These are phyloP conservation scores for Borostomias antarcticus DNA, from an alignment of 2,797 vertebrate species.

Conservation along the genomic window DNA sequence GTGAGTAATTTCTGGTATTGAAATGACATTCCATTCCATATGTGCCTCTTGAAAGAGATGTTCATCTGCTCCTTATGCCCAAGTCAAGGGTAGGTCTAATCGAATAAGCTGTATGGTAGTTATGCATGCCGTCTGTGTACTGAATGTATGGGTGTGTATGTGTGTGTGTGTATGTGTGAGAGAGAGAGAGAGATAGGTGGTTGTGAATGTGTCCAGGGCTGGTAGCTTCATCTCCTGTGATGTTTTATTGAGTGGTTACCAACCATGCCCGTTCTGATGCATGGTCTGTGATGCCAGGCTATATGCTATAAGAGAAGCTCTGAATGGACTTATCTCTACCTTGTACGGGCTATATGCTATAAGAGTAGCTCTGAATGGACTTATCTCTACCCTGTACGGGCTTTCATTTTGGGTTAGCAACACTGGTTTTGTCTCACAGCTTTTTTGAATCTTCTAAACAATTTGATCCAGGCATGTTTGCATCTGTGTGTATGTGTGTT, in stretches of 20 bases:
- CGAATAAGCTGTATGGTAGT: slow-evolving; percentile 38
- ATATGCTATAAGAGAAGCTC: slow-evolving; percentile 51
- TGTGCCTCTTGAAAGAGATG: slow-evolving; percentile 39
- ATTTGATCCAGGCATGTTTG: slow-evolving; percentile 31
- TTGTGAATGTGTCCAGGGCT: slow-evolving; percentile 66
- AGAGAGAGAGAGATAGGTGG: slow-evolving; percentile 37
- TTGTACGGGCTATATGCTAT: slow-evolving; percentile 43
- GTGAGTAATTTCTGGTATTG: slow-evolving; percentile 13
- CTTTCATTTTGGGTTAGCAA: slow-evolving; percentile 39
- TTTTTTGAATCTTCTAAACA: slow-evolving; percentile 48
- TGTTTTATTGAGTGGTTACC: slow-evolving; percentile 80
- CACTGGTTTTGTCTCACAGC: slow-evolving; percentile 40
- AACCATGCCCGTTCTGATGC: slow-evolving; percentile 65
- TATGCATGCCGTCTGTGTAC: too few relatives aligned
- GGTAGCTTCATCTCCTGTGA: slow-evolving; percentile 71
- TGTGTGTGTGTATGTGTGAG: slow-evolving; percentile 22
- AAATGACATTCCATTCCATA: slow-evolving; percentile 52
- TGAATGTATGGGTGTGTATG: slow-evolving; percentile 7
- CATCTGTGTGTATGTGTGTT: neutral
- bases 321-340: slow-evolving; percentile 52
- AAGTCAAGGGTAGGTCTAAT: slow-evolving; percentile 36
- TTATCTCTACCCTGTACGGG: slow-evolving; percentile 42
- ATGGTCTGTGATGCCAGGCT: slow-evolving; percentile 59
- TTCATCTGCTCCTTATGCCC: slow-evolving; percentile 36
- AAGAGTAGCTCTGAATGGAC: slow-evolving; percentile 52